These are phyloP conservation scores for Calosoma granatense DNA, from an alignment of 1,140 invertebrate genomes.

Conservation along the genomic window DNA sequence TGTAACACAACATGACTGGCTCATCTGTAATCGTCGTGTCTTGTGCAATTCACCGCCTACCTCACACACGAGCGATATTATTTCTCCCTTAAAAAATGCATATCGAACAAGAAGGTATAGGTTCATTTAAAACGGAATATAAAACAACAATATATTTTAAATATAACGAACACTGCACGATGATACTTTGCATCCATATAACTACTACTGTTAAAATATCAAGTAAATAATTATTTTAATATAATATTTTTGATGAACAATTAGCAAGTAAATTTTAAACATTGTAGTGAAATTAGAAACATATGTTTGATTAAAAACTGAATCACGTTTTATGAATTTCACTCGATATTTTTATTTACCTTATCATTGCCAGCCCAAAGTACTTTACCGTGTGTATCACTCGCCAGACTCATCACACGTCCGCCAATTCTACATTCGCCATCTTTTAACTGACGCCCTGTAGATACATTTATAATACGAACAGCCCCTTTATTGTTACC, in stretches of 20 bases:
- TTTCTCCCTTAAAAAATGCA: constrained; percentile 56
- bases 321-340: too few relatives aligned
- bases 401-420: constrained; percentile 60
- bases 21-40: constrained; percentile 51
- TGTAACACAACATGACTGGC: constrained; percentile 52
- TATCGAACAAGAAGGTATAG: too few relatives aligned
- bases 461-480: constrained; percentile 75
- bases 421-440: constrained; percentile 66
- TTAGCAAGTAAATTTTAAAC: too few relatives aligned
- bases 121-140: constrained; percentile 11
- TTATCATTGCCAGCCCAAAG: constrained; percentile 79
- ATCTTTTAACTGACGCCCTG: constrained; percentile 68
- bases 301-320: too few relatives aligned
- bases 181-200: too few relatives aligned
- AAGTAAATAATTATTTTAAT: too few relatives aligned
- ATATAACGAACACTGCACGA: too few relatives aligned
- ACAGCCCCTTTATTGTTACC: constrained; percentile 69
- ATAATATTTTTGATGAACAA: too few relatives aligned
- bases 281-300: too few relatives aligned
- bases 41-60: constrained; percentile 61
- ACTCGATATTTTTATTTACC: too few relatives aligned
- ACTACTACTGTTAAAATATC: too few relatives aligned
- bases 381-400: constrained; percentile 66
- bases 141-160: neutral
- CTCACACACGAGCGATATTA: constrained; percentile 62